Conservation (phyloP, 2,797 vertebrate genomes). For the Artibeus jamaicensis region DNA sequence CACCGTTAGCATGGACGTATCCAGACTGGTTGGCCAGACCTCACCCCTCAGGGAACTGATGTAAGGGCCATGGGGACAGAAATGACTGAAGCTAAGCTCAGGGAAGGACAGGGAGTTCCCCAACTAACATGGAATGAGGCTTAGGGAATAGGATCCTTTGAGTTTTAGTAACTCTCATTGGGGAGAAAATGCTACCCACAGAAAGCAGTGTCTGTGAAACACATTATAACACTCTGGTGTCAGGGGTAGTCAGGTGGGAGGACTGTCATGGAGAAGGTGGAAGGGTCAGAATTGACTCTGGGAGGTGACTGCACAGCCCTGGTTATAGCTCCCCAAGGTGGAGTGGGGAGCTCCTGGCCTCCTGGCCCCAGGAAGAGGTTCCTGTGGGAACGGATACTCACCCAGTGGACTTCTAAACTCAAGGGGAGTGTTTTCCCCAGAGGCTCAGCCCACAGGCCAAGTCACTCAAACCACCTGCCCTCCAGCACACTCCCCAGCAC, state of each 20-base stretch:
- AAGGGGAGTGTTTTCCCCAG: neutral
- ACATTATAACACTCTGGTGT: neutral
- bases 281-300: neutral
- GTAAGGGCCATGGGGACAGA: neutral
- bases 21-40: neutral
- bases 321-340: neutral
- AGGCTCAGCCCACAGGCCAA: neutral
- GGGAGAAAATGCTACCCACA: neutral
- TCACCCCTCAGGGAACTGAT: neutral
- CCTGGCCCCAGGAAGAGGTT: neutral
- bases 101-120: neutral
- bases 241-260: neutral
- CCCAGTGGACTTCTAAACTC: neutral
- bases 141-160: neutral
- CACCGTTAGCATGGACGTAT: neutral
- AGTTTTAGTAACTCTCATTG: neutral
- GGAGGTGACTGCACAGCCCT: neutral
- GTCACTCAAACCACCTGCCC: neutral
- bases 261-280: neutral
- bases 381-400: neutral
- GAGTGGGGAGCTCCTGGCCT: neutral
- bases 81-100: neutral
- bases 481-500: neutral
- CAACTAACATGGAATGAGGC: neutral
- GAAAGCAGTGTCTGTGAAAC: conserved; percentile 7